phyloP scores from a whole-genome alignment of 1,140 invertebrate species.

The Brachionus angularis region DNA sequence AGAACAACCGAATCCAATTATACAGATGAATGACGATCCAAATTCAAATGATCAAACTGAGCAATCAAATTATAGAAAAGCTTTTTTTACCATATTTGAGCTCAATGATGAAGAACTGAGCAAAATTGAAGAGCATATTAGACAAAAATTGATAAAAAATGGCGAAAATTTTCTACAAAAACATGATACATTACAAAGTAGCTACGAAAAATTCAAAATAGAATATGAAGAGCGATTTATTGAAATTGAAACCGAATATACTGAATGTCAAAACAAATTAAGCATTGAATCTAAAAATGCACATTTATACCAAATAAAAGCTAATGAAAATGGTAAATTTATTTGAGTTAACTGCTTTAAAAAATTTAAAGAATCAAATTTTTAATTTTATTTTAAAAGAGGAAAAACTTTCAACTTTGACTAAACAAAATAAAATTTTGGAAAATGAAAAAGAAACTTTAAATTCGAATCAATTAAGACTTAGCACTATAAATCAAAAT shows the following conservation, averaged over 20 bases:
- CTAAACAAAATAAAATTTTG: conserved; percentile 13
- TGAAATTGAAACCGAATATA: conserved; percentile 23
- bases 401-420: conserved; percentile 19
- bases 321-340: conserved; percentile 13
- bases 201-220: conserved; percentile 41
- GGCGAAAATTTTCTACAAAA: conserved; percentile 31
- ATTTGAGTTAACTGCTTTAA: background rate
- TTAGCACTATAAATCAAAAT: conserved; percentile 48
- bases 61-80: conserved; percentile 1
- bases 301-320: conserved; percentile 14
- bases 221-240: conserved; percentile 40
- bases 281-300: conserved; percentile 39
- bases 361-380: background rate
- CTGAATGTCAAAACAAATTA: conserved; percentile 23
- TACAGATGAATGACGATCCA: conserved; percentile 1
- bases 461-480: conserved; percentile 46
- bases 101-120: conserved; percentile 21
- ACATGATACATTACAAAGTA: conserved; percentile 18
- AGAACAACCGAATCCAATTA: background rate
- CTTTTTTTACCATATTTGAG: conserved; percentile 27
- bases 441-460: conserved; percentile 43
- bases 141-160: conserved; percentile 21
- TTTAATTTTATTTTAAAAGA: background rate
- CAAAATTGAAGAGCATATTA: conserved; percentile 21
- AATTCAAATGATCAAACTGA: background rate